These are phyloP conservation scores for Cephus runcator DNA, from an alignment of 2,888 invertebrate species.

Conservation along the genomic window DNA sequence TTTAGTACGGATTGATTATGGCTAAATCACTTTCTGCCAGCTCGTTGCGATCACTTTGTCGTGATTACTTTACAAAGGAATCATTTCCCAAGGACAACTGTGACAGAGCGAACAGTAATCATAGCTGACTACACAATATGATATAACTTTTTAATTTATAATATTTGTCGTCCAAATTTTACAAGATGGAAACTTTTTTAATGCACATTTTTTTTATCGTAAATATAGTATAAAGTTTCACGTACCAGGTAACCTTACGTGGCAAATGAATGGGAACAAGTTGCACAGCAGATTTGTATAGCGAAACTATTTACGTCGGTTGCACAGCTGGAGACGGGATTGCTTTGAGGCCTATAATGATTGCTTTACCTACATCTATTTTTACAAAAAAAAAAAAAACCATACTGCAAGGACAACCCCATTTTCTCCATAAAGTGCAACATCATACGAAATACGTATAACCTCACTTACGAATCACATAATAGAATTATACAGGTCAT, in stretches of 20 bases:
- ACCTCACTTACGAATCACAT: not conserved
- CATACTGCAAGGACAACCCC: not conserved
- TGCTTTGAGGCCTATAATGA: not conserved
- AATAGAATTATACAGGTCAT: not conserved
- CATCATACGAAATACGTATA: not conserved
- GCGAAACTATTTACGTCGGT: not conserved
- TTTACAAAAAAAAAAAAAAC: not conserved
- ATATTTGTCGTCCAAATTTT: not conserved
- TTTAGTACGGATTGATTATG: not conserved
- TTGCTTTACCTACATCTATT: not conserved
- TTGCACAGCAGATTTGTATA: not conserved
- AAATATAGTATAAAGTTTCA: not conserved
- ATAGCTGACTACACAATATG: not conserved
- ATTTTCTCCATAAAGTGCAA: not conserved
- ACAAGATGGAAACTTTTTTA: not conserved
- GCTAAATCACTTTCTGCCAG: not conserved
- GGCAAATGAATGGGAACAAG: not conserved
- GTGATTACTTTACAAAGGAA: not conserved
- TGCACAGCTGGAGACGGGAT: constrained; percentile 3
- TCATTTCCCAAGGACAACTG: not conserved
- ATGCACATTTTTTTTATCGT: not conserved
- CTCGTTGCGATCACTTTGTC: not conserved
- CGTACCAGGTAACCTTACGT: not conserved
- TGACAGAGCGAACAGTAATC: not conserved
- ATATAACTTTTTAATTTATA: not conserved